Percentiles rank a stretch among this genome's conserved stretches.
Conservation (phyloP, 1,140 invertebrate species). For the Neodiprion lecontei region DNA sequence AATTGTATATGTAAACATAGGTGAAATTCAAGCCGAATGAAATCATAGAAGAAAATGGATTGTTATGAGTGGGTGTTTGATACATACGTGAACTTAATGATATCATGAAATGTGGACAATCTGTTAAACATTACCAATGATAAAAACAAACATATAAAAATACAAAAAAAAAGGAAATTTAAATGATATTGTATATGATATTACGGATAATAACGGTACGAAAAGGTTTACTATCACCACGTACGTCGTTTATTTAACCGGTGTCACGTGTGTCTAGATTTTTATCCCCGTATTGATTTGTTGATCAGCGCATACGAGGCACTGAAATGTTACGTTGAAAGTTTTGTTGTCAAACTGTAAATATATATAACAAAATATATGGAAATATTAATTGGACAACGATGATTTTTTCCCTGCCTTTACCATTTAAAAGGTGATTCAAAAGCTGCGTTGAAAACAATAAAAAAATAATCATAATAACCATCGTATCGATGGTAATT, state of each 20-base stretch:
- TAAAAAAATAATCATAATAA: too few relatives aligned
- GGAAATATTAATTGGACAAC: conserved; percentile 37
- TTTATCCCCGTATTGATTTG: conserved; percentile 30
- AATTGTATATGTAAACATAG: too few relatives aligned
- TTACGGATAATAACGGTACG: conserved; percentile 32
- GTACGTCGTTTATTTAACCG: conserved; percentile 42
- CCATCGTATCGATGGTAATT: too few relatives aligned
- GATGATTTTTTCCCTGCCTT: background rate
- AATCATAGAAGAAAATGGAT: background rate
- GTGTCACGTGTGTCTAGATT: conserved; percentile 38
- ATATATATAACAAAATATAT: conserved; percentile 52
- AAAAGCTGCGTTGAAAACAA: too few relatives aligned
- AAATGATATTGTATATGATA: conserved; percentile 37
- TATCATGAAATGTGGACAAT: conserved; percentile 52
- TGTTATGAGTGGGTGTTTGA: background rate
- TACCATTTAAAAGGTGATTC: too few relatives aligned
- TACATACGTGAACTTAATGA: conserved; percentile 16
- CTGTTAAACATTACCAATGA: conserved; percentile 38
- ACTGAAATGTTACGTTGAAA: conserved; percentile 45
- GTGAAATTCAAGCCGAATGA: conserved; percentile 25
- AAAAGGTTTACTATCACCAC: conserved; percentile 45
- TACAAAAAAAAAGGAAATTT: conserved; percentile 26
- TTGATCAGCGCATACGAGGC: conserved; percentile 31
- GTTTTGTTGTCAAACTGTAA: conserved; percentile 54
- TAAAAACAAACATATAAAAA: conserved; percentile 29